Evolutionary conservation across 2,113 vertebrate species (phyloP).

Genomic region (Eulemur rufifrons): DNA sequence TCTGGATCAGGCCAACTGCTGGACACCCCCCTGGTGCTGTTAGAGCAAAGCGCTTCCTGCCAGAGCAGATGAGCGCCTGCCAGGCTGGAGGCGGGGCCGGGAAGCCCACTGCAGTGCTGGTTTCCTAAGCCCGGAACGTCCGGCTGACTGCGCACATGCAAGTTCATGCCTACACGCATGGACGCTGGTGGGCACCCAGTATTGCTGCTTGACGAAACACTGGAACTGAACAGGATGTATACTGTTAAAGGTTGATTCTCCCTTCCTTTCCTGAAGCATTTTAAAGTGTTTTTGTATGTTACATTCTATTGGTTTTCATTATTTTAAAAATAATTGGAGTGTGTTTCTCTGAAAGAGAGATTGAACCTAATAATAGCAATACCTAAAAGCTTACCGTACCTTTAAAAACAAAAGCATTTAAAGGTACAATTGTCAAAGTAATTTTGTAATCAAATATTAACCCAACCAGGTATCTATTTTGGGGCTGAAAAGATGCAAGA

Average conservation of each 20-base stretch:
- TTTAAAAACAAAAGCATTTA: slow-evolving; percentile 33
- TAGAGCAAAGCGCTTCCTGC: slow-evolving; percentile 60
- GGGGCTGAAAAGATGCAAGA: neutral
- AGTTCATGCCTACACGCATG: neutral
- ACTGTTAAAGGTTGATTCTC: slow-evolving; percentile 5
- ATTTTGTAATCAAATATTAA: neutral
- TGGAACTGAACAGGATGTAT: neutral
- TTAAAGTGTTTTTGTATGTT: neutral
- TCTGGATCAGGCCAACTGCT: slow-evolving; percentile 77
- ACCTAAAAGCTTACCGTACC: neutral
- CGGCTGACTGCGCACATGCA: neutral
- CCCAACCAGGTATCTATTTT: neutral
- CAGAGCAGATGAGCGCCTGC: slow-evolving; percentile 55
- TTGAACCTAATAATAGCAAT: neutral
- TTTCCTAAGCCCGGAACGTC: neutral
- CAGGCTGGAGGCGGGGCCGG: slow-evolving; percentile 56
- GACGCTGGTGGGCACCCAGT: slow-evolving; percentile 51
- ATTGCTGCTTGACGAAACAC: slow-evolving; percentile 21
- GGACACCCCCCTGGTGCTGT: slow-evolving; percentile 72
- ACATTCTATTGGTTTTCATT: neutral
- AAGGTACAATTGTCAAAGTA: neutral
- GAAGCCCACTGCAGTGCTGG: slow-evolving; percentile 55
- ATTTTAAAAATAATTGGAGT: neutral
- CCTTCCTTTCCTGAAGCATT: neutral
- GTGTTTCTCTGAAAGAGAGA: slow-evolving; percentile 6